These are phyloP conservation scores for Strix uralensis DNA, from an alignment of 2,113 vertebrate species.

Conservation along the genomic window DNA sequence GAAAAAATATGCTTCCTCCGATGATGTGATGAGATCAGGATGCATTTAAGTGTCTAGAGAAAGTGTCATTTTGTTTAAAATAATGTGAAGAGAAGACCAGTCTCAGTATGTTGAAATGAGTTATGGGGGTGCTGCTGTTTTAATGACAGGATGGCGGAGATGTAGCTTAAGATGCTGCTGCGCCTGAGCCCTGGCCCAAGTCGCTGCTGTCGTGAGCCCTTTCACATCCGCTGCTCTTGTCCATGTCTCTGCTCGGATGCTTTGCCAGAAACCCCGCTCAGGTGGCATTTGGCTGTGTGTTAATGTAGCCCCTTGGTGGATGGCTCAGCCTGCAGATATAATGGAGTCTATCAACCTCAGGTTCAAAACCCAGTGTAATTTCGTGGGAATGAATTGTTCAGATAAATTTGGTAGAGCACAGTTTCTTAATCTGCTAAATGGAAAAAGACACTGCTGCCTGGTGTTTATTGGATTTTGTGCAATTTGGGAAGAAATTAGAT, in stretches of 20 bases:
- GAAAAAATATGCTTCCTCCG: conserved; percentile 29
- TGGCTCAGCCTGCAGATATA: neutral
- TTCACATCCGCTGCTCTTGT: neutral
- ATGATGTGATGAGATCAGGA: conserved; percentile 38
- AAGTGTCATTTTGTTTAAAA: conserved; percentile 48
- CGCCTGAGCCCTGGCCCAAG: neutral
- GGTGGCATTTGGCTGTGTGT: neutral
- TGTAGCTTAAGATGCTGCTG: neutral
- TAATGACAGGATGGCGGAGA: neutral
- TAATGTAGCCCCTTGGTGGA: neutral
- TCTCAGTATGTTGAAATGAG: neutral
- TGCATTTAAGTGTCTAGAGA: conserved; percentile 25
- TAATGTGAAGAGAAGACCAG: conserved; percentile 5
- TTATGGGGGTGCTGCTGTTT: neutral
- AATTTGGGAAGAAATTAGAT: conserved; percentile 41
- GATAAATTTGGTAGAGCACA: neutral
- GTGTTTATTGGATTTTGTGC: neutral
- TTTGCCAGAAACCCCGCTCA: neutral
- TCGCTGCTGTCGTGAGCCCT: fast-evolving
- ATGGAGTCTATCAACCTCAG: neutral
- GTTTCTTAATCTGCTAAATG: conserved; percentile 41
- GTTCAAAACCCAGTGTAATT: conserved; percentile 13
- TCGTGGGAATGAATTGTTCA: conserved; percentile 16
- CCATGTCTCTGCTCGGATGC: fast-evolving
- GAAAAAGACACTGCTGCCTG: neutral